phyloP scores from a whole-genome alignment of 2,113 vertebrate species.

The Leiothrix lutea region DNA sequence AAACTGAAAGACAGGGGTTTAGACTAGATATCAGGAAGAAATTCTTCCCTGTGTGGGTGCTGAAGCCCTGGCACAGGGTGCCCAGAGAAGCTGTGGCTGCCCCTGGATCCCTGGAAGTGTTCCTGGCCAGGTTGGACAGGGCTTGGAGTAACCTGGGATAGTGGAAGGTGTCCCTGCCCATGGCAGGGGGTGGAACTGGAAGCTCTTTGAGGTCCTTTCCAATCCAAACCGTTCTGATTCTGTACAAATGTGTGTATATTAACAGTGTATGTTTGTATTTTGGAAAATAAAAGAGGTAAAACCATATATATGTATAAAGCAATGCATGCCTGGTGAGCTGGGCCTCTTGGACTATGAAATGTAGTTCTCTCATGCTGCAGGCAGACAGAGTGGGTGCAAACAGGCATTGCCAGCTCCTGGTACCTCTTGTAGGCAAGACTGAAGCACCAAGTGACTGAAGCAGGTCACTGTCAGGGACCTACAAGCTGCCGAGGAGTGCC shows the following conservation, averaged over 20 bases:
- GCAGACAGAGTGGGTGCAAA: not conserved
- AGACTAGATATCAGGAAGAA: not conserved
- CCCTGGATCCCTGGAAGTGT: not conserved
- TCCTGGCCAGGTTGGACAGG: accelerated
- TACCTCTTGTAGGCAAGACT: not conserved
- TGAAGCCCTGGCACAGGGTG: accelerated
- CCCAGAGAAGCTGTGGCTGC: not conserved
- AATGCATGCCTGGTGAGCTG: not conserved
- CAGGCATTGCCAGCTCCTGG: not conserved
- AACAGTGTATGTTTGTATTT: not conserved
- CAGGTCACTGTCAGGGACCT: not conserved
- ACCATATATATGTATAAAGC: not conserved
- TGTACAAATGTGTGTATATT: not conserved
- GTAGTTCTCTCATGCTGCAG: not conserved
- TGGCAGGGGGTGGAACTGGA: not conserved
- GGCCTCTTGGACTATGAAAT: not conserved
- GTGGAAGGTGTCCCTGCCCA: not conserved
- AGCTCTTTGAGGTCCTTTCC: not conserved
- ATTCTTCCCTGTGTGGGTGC: accelerated
- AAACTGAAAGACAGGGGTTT: not conserved
- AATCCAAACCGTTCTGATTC: not conserved
- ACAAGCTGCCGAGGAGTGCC: not conserved
- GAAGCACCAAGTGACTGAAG: not conserved
- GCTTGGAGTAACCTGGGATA: accelerated
- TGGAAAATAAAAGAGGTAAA: not conserved